A percentile compares a stretch with the other conserved stretches of the same genome.
Conservation (phyloP, 2,888 invertebrate species). For the Hylaea fasciaria region DNA sequence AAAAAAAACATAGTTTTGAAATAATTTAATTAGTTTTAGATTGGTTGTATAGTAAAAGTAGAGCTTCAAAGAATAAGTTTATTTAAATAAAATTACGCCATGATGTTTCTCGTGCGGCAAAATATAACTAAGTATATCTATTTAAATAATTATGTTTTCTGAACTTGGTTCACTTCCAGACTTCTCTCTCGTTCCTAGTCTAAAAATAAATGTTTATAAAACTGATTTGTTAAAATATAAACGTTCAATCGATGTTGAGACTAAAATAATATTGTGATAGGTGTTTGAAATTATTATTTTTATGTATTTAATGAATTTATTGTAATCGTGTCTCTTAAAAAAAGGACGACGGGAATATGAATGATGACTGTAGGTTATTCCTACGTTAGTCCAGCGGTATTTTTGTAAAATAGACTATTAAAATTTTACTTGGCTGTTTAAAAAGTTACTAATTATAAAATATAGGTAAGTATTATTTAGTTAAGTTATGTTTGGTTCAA, state of each 20-base stretch:
- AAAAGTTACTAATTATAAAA: conserved; percentile 45
- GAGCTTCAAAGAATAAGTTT: too few species aligned
- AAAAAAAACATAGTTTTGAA: too few species aligned
- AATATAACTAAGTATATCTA: background rate
- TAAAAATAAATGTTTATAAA: conserved; percentile 36
- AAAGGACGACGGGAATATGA: conserved; percentile 43
- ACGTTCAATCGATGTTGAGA: conserved; percentile 71
- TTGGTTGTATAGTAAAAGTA: too few species aligned
- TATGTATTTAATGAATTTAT: conserved; percentile 55
- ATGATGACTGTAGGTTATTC: conserved; percentile 56
- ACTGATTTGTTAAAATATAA: conserved; percentile 52
- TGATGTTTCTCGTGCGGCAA: background rate
- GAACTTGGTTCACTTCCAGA: conserved; percentile 2
- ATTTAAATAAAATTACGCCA: background rate
- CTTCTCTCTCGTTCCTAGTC: conserved; percentile 11
- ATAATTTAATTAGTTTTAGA: too few species aligned
- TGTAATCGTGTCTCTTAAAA: conserved; percentile 44
- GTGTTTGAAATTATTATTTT: conserved; percentile 54
- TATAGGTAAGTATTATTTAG: too few species aligned
- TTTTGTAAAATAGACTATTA: conserved; percentile 60
- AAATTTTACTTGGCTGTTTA: conserved; percentile 34
- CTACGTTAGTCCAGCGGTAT: conserved; percentile 63
- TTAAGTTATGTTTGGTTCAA: too few species aligned
- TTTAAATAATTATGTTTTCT: background rate
- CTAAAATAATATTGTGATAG: conserved; percentile 71